Conservation (phyloP, 1,140 invertebrate genomes). For the Zophobas atratus region DNA sequence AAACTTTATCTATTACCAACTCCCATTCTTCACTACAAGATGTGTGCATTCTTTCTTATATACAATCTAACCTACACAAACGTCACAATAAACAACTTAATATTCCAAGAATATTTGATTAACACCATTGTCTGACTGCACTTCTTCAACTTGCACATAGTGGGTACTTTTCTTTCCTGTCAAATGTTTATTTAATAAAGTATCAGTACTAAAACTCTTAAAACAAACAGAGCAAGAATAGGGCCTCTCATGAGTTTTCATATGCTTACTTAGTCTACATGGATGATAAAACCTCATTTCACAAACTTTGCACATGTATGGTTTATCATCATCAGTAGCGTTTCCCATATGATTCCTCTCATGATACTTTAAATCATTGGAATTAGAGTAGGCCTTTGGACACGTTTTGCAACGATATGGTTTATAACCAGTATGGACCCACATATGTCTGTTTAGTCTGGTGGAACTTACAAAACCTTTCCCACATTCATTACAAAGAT, state of each 20-base stretch:
- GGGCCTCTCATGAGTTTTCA: slow-evolving; percentile 59
- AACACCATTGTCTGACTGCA: slow-evolving; percentile 20
- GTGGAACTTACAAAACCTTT: slow-evolving; percentile 69
- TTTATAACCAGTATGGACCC: slow-evolving; percentile 64
- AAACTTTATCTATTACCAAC: no score
- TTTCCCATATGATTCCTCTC: slow-evolving; percentile 57
- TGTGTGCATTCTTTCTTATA: not conserved
- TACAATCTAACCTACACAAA: not conserved
- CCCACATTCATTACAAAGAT: slow-evolving; percentile 77
- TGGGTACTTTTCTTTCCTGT: slow-evolving; percentile 49
- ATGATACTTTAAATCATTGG: slow-evolving; percentile 62
- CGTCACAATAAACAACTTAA: not conserved
- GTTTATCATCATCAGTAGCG: slow-evolving; percentile 54
- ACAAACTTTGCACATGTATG: slow-evolving; percentile 60
- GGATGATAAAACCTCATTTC: slow-evolving; percentile 62
- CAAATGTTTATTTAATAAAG: slow-evolving; percentile 56
- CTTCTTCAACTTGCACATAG: slow-evolving; percentile 37
- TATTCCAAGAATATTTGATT: slow-evolving; percentile 34
- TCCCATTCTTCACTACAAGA: not conserved
- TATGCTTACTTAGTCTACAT: slow-evolving; percentile 60
- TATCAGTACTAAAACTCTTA: slow-evolving; percentile 55
- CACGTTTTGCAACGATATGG: slow-evolving; percentile 62
- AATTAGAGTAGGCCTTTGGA: slow-evolving; percentile 64
- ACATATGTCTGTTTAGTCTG: slow-evolving; percentile 63
- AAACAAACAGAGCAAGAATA: slow-evolving; percentile 55